phyloP scores from a whole-genome alignment of 2,888 invertebrate species.

The Drepanosiphum platanoidis region DNA sequence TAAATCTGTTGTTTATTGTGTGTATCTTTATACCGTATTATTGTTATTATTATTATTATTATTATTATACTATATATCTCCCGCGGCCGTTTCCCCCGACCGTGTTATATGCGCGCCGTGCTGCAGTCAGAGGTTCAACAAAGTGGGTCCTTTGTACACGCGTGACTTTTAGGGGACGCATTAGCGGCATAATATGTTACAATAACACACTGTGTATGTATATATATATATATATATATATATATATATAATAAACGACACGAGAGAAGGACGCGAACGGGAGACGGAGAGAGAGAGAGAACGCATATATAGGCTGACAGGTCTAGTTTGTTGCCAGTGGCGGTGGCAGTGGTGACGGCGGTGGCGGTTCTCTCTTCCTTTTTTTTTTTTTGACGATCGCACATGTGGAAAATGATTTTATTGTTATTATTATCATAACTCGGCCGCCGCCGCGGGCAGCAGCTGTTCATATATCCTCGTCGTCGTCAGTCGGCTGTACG shows the following conservation, averaged over 20 bases:
- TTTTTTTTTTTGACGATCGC: constrained; percentile 55
- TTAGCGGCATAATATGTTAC: constrained; percentile 61
- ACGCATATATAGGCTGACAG: constrained; percentile 34
- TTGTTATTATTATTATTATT: constrained; percentile 57
- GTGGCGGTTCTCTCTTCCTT: constrained; percentile 32
- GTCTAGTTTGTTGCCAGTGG: constrained; percentile 54
- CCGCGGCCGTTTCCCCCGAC: background rate
- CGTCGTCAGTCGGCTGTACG: constrained; percentile 17
- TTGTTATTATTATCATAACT: constrained; percentile 56
- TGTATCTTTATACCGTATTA: constrained; percentile 58
- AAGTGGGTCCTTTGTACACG: constrained; percentile 55
- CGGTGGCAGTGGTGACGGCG: background rate
- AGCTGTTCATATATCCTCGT: constrained; percentile 45
- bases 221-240: too few species aligned
- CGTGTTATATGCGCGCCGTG: background rate
- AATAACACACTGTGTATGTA: constrained; percentile 46
- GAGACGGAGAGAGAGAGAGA: constrained; percentile 4
- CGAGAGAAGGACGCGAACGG: background rate
- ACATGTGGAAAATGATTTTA: constrained; percentile 61
- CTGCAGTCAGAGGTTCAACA: constrained; percentile 41
- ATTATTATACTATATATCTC: constrained; percentile 2
- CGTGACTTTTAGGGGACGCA: constrained; percentile 62
- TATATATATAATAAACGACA: too few species aligned
- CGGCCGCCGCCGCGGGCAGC: constrained; percentile 49
- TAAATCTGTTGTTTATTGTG: constrained; percentile 62